These are phyloP conservation scores for Apteryx mantelli DNA, from an alignment of 2,113 vertebrate species.

Conservation along the genomic window DNA sequence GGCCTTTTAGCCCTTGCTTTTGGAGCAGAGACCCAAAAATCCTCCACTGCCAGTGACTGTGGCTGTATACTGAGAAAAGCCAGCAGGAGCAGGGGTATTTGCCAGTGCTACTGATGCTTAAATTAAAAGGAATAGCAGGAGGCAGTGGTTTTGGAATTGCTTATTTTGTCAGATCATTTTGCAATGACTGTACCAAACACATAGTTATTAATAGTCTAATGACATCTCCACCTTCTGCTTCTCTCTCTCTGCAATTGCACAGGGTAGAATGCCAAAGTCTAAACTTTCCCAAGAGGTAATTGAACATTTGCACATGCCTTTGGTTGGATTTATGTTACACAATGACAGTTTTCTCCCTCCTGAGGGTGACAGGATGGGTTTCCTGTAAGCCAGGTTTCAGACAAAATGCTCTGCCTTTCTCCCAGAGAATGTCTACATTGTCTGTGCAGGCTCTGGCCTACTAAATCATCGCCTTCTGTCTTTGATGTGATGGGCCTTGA, in stretches of 20 bases:
- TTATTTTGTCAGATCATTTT: background rate
- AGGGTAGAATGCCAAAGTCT: background rate
- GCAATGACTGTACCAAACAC: background rate
- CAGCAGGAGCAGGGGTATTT: background rate
- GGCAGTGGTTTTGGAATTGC: background rate
- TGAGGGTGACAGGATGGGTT: background rate
- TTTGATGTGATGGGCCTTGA: background rate
- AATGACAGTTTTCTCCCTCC: background rate
- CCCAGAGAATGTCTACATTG: background rate
- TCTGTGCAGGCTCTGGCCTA: background rate
- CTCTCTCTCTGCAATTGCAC: background rate
- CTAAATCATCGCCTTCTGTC: background rate
- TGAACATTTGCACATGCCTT: background rate
- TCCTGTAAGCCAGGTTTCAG: background rate
- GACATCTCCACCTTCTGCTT: background rate
- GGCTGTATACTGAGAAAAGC: background rate
- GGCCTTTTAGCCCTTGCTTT: background rate
- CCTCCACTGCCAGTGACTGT: background rate
- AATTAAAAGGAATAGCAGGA: background rate
- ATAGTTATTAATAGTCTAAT: background rate
- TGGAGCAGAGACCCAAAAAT: background rate
- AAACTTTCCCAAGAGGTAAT: background rate
- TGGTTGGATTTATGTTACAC: background rate
- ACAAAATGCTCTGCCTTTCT: background rate
- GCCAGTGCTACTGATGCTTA: background rate